Conservation (phyloP, 2,888 invertebrate species). For the Acholoe squamosa region DNA sequence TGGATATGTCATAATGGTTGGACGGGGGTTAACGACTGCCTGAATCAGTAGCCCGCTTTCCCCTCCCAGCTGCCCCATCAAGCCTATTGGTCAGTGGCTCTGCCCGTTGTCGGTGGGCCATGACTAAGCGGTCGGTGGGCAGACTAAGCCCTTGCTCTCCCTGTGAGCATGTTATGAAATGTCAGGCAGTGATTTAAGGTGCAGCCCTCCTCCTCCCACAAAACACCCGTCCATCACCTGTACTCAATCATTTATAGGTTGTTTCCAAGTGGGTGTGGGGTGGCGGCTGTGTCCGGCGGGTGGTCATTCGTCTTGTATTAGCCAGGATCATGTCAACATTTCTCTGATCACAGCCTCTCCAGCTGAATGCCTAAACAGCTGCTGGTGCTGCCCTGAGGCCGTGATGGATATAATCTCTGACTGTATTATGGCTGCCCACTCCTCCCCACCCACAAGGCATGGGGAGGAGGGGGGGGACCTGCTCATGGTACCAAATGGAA, state of each 20-base stretch:
- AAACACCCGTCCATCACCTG: neutral
- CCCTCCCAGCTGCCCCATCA: too few species aligned
- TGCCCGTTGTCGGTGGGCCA: neutral
- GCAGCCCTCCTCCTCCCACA: neutral
- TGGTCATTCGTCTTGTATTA: slow-evolving; percentile 58
- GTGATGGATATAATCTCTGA: slow-evolving; percentile 53
- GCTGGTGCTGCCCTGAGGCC: neutral
- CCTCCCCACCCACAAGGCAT: too few species aligned
- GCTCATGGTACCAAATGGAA: too few species aligned
- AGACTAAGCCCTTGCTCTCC: slow-evolving; percentile 22
- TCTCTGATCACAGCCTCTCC: slow-evolving; percentile 59
- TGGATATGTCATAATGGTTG: neutral
- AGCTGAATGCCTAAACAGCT: slow-evolving; percentile 40
- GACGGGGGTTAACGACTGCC: neutral
- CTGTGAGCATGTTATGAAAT: slow-evolving; percentile 52
- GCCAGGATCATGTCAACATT: slow-evolving; percentile 56
- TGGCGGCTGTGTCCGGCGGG: slow-evolving; percentile 1
- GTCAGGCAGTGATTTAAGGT: slow-evolving; percentile 48
- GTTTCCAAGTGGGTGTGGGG: neutral
- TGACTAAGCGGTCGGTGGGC: slow-evolving; percentile 27
- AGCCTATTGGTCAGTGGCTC: neutral
- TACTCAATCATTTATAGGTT: slow-evolving; percentile 41
- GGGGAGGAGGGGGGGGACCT: too few species aligned
- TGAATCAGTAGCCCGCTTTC: too few species aligned
- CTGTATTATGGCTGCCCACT: neutral